Percentiles rank a stretch among this genome's conserved stretches.
These are phyloP conservation scores for Hirundo rustica DNA, from an alignment of 2,797 vertebrate species.

Conservation along the genomic window DNA sequence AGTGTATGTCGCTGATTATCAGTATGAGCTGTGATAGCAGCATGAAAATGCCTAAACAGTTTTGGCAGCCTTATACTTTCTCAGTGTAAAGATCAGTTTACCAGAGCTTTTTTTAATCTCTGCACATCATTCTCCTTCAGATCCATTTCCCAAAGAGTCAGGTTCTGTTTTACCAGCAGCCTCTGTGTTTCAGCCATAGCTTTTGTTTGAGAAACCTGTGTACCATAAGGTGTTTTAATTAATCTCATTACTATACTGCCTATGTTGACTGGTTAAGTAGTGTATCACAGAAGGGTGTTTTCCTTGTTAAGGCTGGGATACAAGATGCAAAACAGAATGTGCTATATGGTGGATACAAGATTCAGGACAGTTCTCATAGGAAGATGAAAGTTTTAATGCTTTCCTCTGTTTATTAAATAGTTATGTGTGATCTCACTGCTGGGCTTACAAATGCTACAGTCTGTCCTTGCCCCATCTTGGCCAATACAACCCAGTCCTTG, in stretches of 20 bases:
- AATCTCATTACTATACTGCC: background rate
- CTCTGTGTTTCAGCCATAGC: background rate
- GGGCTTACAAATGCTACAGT: background rate
- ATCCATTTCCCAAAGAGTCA: background rate
- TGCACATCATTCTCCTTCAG: background rate
- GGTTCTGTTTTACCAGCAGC: background rate
- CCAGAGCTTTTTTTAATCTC: background rate
- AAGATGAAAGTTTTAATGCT: background rate
- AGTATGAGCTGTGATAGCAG: background rate
- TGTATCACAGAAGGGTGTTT: background rate
- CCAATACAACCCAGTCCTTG: background rate
- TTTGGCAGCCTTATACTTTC: background rate
- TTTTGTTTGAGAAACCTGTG: background rate
- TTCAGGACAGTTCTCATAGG: background rate
- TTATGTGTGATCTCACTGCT: background rate
- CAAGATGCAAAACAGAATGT: conserved; percentile 9
- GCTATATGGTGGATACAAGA: background rate
- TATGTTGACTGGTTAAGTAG: conserved; percentile 26
- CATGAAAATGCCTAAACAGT: background rate
- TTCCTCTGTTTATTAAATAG: background rate
- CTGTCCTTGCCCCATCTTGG: background rate
- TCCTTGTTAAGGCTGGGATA: background rate
- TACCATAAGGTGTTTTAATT: conserved; percentile 41
- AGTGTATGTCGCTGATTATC: background rate
- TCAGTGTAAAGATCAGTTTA: background rate